Evolutionary conservation across 2,797 vertebrate species (phyloP).

Genomic region (Onychomys leucogaster): DNA sequence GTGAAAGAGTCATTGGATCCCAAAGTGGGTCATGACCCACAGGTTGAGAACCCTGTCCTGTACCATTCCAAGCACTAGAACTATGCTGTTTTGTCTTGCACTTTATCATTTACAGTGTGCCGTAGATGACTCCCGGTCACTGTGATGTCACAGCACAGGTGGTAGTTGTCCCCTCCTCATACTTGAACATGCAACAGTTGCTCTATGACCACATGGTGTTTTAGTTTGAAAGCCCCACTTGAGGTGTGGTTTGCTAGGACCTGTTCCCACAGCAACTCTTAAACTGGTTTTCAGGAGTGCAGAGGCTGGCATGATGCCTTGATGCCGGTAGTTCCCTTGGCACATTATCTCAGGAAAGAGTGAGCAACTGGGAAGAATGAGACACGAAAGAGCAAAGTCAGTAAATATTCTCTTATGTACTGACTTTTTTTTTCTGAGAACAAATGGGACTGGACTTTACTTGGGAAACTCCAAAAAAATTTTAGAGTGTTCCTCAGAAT

Average conservation of each 20-base stretch:
- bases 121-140: not conserved
- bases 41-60: not conserved
- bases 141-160: not conserved
- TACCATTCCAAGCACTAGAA: not conserved
- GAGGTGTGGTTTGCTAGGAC: not conserved
- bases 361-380: not conserved
- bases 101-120: not conserved
- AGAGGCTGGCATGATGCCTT: conserved; percentile 1
- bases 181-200: not conserved
- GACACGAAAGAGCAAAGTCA: conserved; percentile 7
- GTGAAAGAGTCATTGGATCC: not conserved
- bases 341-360: conserved; percentile 2
- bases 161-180: not conserved
- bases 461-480: not conserved
- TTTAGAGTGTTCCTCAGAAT: not conserved
- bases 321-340: not conserved
- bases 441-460: not conserved
- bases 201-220: not conserved
- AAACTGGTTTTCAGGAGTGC: conserved; percentile 43
- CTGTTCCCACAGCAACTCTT: not conserved
- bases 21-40: not conserved
- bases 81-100: not conserved
- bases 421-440: not conserved
- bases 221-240: conserved; percentile 12
- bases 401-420: not conserved